phyloP scores from a whole-genome alignment of 92 coral and sea anemone genomes.

The Meandrina meandrites region DNA sequence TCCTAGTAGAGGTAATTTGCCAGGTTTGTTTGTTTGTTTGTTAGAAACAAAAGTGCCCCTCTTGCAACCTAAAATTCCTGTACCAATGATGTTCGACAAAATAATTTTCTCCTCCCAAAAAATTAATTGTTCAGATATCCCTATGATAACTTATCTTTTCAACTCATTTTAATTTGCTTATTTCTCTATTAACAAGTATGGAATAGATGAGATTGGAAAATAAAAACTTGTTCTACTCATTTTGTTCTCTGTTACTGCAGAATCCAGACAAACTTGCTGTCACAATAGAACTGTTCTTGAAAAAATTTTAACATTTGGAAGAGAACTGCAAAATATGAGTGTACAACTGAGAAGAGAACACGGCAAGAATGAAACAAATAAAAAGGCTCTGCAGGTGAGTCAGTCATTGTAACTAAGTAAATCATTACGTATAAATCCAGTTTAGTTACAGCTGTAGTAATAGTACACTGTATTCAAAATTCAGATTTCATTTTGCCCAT shows the following conservation, averaged over 20 bases:
- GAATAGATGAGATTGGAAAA: not conserved
- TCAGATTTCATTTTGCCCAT: too few relatives aligned
- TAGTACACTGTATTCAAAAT: too few relatives aligned
- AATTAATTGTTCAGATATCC: not conserved
- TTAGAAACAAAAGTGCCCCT: too few relatives aligned
- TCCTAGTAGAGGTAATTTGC: slow-evolving; percentile 81
- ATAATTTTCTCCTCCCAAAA: not conserved
- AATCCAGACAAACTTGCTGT: slow-evolving; percentile 76
- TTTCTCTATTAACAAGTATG: not conserved
- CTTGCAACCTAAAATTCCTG: not conserved
- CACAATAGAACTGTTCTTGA: slow-evolving; percentile 84
- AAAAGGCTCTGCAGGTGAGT: slow-evolving; percentile 84
- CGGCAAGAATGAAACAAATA: slow-evolving; percentile 92
- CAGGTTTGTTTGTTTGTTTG: not conserved
- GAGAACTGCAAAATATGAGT: slow-evolving; percentile 90
- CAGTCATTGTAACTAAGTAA: too few relatives aligned
- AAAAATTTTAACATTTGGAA: slow-evolving; percentile 89
- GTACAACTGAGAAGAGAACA: slow-evolving; percentile 90
- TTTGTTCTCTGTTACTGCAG: slow-evolving; percentile 46
- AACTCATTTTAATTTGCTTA: too few relatives aligned
- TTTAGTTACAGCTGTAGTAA: too few relatives aligned
- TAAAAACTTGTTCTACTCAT: not conserved
- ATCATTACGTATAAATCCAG: too few relatives aligned
- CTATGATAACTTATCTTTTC: too few relatives aligned
- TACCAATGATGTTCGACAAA: not conserved